A percentile compares a stretch with the other conserved stretches of the same genome.
phyloP scores from a whole-genome alignment of 2,888 invertebrate species.

The Brachyopa scutellaris region DNA sequence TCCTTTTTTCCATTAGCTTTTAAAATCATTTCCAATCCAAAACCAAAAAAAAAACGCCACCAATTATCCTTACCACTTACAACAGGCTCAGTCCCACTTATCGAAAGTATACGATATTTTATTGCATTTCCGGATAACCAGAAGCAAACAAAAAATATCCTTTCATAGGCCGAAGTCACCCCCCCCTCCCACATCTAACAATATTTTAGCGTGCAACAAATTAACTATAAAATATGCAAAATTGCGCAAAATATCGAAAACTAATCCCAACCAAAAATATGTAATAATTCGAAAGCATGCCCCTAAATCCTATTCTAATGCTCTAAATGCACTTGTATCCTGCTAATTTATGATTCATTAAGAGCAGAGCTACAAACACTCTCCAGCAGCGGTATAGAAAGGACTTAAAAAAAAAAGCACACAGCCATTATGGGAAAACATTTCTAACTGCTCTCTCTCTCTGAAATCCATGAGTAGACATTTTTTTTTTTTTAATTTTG shows the following conservation, averaged over 20 bases:
- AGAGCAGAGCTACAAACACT: slow-evolving; percentile 55
- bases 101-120: too few relatives aligned
- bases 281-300: slow-evolving; percentile 57
- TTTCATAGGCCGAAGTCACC: too few relatives aligned
- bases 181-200: too few relatives aligned
- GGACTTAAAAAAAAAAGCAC: slow-evolving; percentile 24
- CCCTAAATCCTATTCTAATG: slow-evolving; percentile 65
- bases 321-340: slow-evolving; percentile 66
- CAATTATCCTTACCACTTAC: too few relatives aligned
- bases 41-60: too few relatives aligned
- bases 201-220: slow-evolving; percentile 65
- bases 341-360: slow-evolving; percentile 71
- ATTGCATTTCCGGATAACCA: too few relatives aligned
- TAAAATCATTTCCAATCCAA: too few relatives aligned
- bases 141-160: too few relatives aligned
- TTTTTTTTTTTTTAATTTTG: slow-evolving; percentile 58
- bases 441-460: slow-evolving; percentile 41
- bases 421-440: slow-evolving; percentile 37
- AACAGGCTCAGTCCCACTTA: too few relatives aligned
- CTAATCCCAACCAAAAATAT: slow-evolving; percentile 61
- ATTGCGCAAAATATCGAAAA: slow-evolving; percentile 69
- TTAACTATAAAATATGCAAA: slow-evolving; percentile 70
- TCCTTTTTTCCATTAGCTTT: too few relatives aligned
- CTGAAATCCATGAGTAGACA: slow-evolving; percentile 27
- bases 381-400: neutral